phyloP scores from a whole-genome alignment of 2,113 vertebrate genomes.

The Semnopithecus entellus region DNA sequence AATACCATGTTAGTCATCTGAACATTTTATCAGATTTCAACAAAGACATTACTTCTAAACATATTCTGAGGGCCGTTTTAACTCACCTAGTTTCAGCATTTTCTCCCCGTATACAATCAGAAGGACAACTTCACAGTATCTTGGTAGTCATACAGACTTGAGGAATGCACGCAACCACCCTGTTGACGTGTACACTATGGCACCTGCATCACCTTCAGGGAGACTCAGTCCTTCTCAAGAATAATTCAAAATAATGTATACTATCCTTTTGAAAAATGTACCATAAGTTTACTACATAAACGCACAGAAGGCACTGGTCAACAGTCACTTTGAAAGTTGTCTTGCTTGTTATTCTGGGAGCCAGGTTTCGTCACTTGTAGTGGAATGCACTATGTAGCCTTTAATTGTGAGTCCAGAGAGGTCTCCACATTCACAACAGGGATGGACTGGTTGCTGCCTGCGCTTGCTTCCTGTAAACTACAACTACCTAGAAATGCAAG shows the following conservation, averaged over 20 bases:
- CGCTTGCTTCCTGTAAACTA: neutral
- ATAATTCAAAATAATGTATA: conserved; percentile 39
- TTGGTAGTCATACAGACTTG: neutral
- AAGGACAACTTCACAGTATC: neutral
- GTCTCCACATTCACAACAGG: conserved; percentile 43
- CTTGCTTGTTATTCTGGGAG: conserved; percentile 76
- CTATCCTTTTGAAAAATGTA: conserved; percentile 61
- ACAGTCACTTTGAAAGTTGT: conserved; percentile 65
- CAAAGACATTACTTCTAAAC: neutral
- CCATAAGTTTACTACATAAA: conserved; percentile 44
- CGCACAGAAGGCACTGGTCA: conserved; percentile 70
- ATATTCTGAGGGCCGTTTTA: neutral
- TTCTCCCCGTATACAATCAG: neutral
- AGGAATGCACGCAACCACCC: neutral
- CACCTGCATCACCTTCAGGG: conserved; percentile 60
- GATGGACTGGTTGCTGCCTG: conserved; percentile 41
- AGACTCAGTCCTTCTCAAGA: conserved; percentile 55
- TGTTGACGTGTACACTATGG: neutral
- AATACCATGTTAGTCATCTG: neutral
- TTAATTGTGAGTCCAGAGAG: conserved; percentile 58
- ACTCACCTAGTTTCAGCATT: conserved; percentile 79
- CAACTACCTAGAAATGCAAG: neutral
- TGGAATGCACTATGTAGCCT: conserved; percentile 62
- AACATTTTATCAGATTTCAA: neutral
- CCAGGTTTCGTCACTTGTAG: conserved; percentile 65